Base-by-base conservation (phyloP, 2,888 invertebrate genomes). In the Carabus problematicus region DNA sequence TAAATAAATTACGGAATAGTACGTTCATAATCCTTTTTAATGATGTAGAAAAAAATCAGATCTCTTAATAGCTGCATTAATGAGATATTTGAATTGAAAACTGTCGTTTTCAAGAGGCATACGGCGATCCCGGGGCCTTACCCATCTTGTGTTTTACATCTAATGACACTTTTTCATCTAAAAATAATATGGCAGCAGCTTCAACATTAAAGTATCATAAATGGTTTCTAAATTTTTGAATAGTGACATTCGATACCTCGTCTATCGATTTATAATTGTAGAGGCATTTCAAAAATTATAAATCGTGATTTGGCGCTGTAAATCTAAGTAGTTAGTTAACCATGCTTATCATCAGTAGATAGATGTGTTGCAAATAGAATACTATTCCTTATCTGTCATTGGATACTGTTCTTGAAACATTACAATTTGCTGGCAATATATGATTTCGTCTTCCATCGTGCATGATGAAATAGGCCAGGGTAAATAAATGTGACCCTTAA, bases 281-380 rank as follows among this genome's bases (percentile, higher is more conserved):
- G 12, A 70, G 54, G 8, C 64, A 55, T 63, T 70, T 49, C 14
- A 70, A 39, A 8, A 70, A 63, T 12, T 64, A 47, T 14, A 70
- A 29, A 47, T 70, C 70, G 45, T 64, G 49, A 39, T 58, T 63
- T 3, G 64, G 70, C 0, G 70, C 70, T 45, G 12, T n/a, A 4
- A 12, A 12, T 3, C 14, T 29, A 41, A 19, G 18, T 14, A 47
- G n/a, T 43, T 47, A 11, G 29, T 43, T 18, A 62, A 45, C 47
- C 62, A 62, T 4, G 12, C 8, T 9, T 47, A 62, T 18, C 16
- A 43, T 62, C 16, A 47, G 19, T 47, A 62, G 3, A 62, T 8
- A 19, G 7, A 56, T 9, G 19, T 56, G 19, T 56, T 12, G 8
- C 56, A 12, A n/a, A n/a, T n/a, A n/a, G n/a, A n/a, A 8, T 18